These are phyloP conservation scores for Ephialtes manifestator DNA, from an alignment of 2,888 invertebrate species.

Conservation along the genomic window DNA sequence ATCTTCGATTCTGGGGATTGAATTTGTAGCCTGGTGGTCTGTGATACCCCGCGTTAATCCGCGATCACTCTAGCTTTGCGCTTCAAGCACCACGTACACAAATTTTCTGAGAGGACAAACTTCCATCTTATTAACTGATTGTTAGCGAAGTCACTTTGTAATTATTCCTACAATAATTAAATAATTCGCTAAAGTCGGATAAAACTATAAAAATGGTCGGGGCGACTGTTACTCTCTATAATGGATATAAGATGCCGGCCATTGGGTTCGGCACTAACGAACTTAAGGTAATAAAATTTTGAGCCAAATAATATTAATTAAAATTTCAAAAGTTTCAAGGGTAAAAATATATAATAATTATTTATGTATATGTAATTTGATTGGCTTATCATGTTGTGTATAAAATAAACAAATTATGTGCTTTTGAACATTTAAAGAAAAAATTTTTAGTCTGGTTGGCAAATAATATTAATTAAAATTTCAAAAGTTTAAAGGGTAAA, in stretches of 20 bases:
- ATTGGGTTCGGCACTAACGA: conserved; percentile 13
- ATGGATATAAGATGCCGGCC: conserved; percentile 1
- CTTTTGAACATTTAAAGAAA: no score
- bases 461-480: no score
- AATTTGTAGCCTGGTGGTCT: background rate
- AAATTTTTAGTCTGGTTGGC: no score
- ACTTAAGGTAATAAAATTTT: background rate
- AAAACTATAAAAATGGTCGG: background rate
- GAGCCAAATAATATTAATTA: background rate
- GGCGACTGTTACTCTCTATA: background rate
- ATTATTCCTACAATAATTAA: background rate
- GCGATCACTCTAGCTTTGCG: background rate
- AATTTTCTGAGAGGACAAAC: background rate
- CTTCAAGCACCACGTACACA: background rate
- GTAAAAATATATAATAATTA: no score
- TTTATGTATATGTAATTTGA: no score
- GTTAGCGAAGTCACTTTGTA: background rate
- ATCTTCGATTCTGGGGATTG: background rate
- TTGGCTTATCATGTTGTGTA: no score
- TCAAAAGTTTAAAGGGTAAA: no score
- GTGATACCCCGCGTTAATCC: background rate
- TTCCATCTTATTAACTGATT: background rate
- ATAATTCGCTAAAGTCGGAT: background rate
- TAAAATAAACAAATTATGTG: no score
- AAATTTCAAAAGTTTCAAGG: background rate